A percentile compares a stretch with the other conserved stretches of the same genome.
These are phyloP conservation scores for Ailurus styani DNA, from an alignment of 2,113 vertebrate genomes.

Conservation along the genomic window DNA sequence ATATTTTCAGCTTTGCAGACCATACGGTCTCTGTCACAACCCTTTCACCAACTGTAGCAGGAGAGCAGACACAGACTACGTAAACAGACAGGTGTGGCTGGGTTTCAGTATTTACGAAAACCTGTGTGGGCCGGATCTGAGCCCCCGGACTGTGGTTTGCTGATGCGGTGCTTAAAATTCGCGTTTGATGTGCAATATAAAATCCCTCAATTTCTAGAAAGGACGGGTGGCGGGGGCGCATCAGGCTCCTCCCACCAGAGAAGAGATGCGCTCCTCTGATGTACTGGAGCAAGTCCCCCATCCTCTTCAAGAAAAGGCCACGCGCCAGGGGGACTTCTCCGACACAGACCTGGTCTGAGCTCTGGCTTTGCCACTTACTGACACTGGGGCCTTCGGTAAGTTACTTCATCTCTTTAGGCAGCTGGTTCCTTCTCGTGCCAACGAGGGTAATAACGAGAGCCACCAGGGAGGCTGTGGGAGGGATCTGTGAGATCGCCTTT, in stretches of 20 bases:
- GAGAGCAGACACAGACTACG: not conserved
- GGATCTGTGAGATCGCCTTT: rapidly evolving
- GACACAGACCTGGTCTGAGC: not conserved
- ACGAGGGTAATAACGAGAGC: not conserved
- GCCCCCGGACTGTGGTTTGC: rapidly evolving
- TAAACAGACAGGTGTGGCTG: not conserved
- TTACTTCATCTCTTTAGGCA: not conserved
- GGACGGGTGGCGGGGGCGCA: not conserved
- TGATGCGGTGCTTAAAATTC: not conserved
- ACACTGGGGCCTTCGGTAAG: not conserved
- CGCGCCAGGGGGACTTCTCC: not conserved
- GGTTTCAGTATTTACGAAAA: not conserved
- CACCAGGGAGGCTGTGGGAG: not conserved
- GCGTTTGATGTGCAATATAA: not conserved
- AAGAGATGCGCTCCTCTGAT: not conserved
- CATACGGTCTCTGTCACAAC: not conserved
- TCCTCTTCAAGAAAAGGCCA: not conserved
- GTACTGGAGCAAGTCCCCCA: not conserved
- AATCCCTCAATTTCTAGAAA: not conserved
- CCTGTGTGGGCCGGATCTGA: not conserved
- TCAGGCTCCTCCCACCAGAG: not conserved
- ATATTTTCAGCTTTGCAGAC: not conserved
- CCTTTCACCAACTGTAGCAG: not conserved
- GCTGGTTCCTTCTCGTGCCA: not conserved
- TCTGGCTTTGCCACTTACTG: not conserved